These are phyloP conservation scores for Prunella fulvescens DNA, from an alignment of 2,113 vertebrate genomes.

Conservation along the genomic window DNA sequence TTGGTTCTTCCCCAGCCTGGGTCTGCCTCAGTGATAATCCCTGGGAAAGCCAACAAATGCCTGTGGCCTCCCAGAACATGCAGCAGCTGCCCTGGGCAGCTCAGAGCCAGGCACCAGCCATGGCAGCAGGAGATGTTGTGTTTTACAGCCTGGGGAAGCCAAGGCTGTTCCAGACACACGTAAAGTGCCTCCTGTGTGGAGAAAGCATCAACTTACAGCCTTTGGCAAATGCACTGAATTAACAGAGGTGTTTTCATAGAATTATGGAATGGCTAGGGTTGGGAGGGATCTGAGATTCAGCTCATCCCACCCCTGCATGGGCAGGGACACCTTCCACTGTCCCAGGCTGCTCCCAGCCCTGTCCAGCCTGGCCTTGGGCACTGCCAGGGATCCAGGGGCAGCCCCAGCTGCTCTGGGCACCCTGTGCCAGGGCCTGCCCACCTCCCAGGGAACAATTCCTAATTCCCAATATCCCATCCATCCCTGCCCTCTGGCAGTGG, in stretches of 20 bases:
- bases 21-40: neutral
- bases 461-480: rapidly evolving
- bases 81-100: neutral
- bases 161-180: neutral
- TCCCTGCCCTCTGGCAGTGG: rapidly evolving
- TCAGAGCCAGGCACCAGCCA: neutral
- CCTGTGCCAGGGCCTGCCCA: neutral
- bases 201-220: neutral
- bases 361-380: neutral
- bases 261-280: neutral
- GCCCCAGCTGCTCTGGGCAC: neutral
- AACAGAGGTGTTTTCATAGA: neutral
- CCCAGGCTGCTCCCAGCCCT: neutral
- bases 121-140: neutral
- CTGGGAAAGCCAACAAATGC: neutral
- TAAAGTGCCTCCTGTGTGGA: neutral
- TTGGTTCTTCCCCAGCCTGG: neutral
- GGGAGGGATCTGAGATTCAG: neutral
- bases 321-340: neutral
- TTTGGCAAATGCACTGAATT: neutral
- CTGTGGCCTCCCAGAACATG: neutral
- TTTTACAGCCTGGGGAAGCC: neutral
- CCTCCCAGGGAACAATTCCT: neutral
- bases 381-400: neutral
- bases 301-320: neutral